These are phyloP conservation scores for Raillietiella orientalis DNA, from an alignment of 2,888 invertebrate genomes.

Conservation along the genomic window DNA sequence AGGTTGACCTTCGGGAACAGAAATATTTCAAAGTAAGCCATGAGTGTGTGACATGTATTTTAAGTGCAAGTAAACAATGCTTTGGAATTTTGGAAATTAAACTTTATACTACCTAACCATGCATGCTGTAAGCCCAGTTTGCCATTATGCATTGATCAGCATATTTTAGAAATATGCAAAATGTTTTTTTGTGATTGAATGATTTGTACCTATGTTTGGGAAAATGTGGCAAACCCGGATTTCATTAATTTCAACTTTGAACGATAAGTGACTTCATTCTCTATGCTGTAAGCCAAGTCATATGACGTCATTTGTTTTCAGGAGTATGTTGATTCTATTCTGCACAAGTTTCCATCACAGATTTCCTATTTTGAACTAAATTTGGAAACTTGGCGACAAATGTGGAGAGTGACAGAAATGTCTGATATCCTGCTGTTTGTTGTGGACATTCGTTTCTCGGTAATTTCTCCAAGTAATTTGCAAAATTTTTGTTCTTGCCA, in stretches of 20 bases:
- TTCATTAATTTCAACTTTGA: no score
- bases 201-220: neutral
- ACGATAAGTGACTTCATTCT: no score
- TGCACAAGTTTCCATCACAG: slow-evolving; percentile 22
- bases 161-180: no score
- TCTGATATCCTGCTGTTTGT: slow-evolving; percentile 61
- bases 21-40: slow-evolving; percentile 19
- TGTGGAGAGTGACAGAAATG: slow-evolving; percentile 84
- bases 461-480: slow-evolving; percentile 14
- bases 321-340: slow-evolving; percentile 37
- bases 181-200: no score
- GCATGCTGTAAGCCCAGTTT: no score
- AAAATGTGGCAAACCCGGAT: no score
- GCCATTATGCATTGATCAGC: no score
- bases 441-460: slow-evolving; percentile 55
- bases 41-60: neutral
- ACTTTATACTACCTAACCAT: no score
- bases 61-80: neutral
- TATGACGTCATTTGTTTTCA: slow-evolving; percentile 13
- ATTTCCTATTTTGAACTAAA: slow-evolving; percentile 72
- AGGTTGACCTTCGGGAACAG: slow-evolving; percentile 13
- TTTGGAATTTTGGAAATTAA: neutral
- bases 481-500: slow-evolving; percentile 8
- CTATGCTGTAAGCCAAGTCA: slow-evolving; percentile 1
- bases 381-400: slow-evolving; percentile 77